Percentiles rank a stretch among this genome's conserved stretches.
Conservation (phyloP, 2,113 vertebrate species). For the Chelonoidis abingdonii region DNA sequence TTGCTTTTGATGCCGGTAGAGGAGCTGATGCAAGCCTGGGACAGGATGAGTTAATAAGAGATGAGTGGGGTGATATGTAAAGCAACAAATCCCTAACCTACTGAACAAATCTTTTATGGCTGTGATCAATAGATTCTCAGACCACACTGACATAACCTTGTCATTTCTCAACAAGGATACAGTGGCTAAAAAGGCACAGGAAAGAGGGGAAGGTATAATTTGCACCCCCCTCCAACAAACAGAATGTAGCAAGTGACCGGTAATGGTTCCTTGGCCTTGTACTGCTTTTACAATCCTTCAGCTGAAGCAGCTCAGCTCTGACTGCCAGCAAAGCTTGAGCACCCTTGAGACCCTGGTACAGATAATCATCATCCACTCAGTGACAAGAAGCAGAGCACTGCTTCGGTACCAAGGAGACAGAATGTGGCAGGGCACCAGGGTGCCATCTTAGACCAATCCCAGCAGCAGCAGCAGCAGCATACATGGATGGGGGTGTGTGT, state of each 20-base stretch:
- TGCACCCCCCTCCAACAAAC: constrained; percentile 16
- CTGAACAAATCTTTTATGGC: constrained; percentile 76
- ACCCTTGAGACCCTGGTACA: constrained; percentile 70
- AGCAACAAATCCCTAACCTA: constrained; percentile 76
- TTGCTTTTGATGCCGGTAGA: neutral
- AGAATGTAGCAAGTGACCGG: constrained; percentile 68
- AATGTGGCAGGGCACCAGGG: constrained; percentile 72
- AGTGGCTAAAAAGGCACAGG: constrained; percentile 70
- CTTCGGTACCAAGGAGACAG: constrained; percentile 67
- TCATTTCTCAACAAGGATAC: constrained; percentile 81
- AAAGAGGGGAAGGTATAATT: constrained; percentile 44
- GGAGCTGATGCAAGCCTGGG: neutral
- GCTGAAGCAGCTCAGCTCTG: constrained; percentile 66
- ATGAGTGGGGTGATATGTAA: constrained; percentile 68
- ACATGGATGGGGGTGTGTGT: neutral
- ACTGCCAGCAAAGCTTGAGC: constrained; percentile 64
- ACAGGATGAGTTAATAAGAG: constrained; percentile 68
- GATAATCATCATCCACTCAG: constrained; percentile 68
- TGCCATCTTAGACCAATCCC: constrained; percentile 65
- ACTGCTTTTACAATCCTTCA: constrained; percentile 77
- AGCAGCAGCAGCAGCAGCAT: neutral
- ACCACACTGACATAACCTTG: constrained; percentile 85
- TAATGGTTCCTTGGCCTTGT: constrained; percentile 68
- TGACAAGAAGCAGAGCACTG: constrained; percentile 62
- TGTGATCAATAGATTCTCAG: constrained; percentile 86